Base-by-base conservation (phyloP, 1,140 invertebrate genomes). In the Camponotus floridanus region DNA sequence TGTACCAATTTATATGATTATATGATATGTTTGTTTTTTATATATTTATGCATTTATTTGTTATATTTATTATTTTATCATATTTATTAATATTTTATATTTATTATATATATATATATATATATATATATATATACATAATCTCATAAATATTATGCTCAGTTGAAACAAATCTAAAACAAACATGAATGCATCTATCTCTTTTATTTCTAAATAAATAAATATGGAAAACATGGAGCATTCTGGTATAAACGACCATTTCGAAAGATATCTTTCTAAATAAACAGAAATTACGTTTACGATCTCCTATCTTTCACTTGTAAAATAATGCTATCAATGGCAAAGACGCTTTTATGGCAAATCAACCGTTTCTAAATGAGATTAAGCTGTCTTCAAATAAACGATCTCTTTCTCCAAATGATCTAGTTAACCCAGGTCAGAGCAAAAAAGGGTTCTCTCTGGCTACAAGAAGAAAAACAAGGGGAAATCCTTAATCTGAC, bases 351-450 rank as follows among this genome's bases (percentile, higher is more conserved):
- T 51, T 31, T 45, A 7, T 21, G 11, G 7, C 26, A 2, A 7
- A 7, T 33, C 61, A 26, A 2, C 5, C 36, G 26, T 78, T 26
- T 76, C 15, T 18, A 55, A 51, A 68, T 26, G n/a, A 55, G n/a
- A 65, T 79, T 55, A 68, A 6, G 33, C 11, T 61, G 73, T 51
- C 45, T 79, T 68, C 33, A 6, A 11, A 31, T 21, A 15, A 9
- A 26, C 9, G 9, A 9, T 31, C 18, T 36, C 9, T 64, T 73
- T 42, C 42, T 74, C 48, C 15, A 18, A 59, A 36, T 26, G 21
- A 13, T 36, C 33, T n/a, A 26, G 42, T 89, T 88, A 87, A 71
- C 71, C 57, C 18, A 89, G 88, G 88, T 88, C 87, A 55, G 15
- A 70, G 1, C 31, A n/a, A 85, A 7, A 26, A 61, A 39, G 33